Percentiles rank a stretch among this genome's conserved stretches.
These are phyloP conservation scores for Agrotis exclamationis DNA, from an alignment of 2,888 invertebrate species.

Conservation along the genomic window DNA sequence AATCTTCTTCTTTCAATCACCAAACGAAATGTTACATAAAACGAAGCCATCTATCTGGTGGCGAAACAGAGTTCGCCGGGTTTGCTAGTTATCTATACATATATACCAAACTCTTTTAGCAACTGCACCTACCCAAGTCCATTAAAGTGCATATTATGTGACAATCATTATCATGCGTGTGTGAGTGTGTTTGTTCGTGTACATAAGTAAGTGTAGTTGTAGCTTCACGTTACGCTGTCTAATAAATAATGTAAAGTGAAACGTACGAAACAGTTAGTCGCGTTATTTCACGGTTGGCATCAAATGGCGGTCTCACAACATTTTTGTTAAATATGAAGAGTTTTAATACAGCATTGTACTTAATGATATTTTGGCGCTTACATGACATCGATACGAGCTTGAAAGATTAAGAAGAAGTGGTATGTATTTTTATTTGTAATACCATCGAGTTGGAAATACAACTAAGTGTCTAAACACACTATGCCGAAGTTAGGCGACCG, in stretches of 20 bases:
- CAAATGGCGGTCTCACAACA: constrained; percentile 43
- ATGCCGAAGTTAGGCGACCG: too few species aligned
- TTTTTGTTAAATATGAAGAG: constrained; percentile 32
- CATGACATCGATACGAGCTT: too few species aligned
- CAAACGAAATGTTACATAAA: too few species aligned
- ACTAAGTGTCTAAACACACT: too few species aligned
- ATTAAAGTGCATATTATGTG: not conserved
- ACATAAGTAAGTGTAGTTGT: constrained; percentile 6
- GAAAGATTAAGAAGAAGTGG: too few species aligned
- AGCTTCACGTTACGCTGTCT: constrained; percentile 42
- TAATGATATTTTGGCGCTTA: too few species aligned
- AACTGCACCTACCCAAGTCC: constrained; percentile 4
- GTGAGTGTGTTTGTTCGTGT: constrained; percentile 5
- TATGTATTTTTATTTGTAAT: too few species aligned
- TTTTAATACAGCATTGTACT: constrained; percentile 3
- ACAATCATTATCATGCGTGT: constrained; percentile 6
- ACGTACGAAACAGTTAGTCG: constrained; percentile 43
- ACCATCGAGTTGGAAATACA: too few species aligned
- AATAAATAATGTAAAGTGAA: constrained; percentile 65
- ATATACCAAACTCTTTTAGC: not conserved
- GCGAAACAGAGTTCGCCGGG: too few species aligned
- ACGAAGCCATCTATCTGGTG: too few species aligned
- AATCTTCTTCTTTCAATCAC: too few species aligned
- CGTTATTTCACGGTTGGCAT: constrained; percentile 60
- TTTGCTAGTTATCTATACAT: not conserved